Base-by-base conservation (phyloP, 1,140 invertebrate genomes). In the Oreohelix idahoensis region DNA sequence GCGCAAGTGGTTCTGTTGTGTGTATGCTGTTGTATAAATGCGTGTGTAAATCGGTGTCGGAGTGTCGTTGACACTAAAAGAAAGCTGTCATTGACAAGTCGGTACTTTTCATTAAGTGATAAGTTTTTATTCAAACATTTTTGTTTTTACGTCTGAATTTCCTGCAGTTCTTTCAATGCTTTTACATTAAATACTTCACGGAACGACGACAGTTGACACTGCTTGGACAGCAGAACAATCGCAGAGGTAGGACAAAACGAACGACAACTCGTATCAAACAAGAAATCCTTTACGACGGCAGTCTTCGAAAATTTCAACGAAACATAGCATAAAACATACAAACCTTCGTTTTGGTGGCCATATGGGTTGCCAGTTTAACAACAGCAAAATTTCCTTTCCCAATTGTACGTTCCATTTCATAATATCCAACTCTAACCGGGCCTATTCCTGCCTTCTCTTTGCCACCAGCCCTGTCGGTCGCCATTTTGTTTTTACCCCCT, bases 311-410 rank as follows among this genome's bases (percentile, higher is more conserved):
- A 32, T 66, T 20, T 32, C 63, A 66, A 2, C 32, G 5, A 66
- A 75, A 75, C 8, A 75, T 42, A 4, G 23, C n/a, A 23, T 69
- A 51, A 39, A 69, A 32, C 51, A n/a, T 51, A 84, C 94, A 95
- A 94, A 98, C 97, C 96, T 99, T 97, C 87, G 96, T 97, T 94
- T 97, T 98, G 81, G 97, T 98, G 89, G 98, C 96, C 69, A 97
- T 95, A 93, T 99, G 97, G 90, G 96, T 96, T 83, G 97, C 97
- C 88, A 98, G 93, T 94, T 98, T 98, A 83, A 99, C 97, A 83
- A 98, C 96, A 66, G 97, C 97, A 93, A 98, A 98, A 93, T 98
- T 99, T 63, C 97, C 97, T 94, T 99, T 99, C 81, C 97, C 97
- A 88, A 99, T 98, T 70, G 97, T 98, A 89, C 96, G 95, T 92